Conservation (phyloP, 2,797 vertebrate genomes). For the Falco biarmicus region DNA sequence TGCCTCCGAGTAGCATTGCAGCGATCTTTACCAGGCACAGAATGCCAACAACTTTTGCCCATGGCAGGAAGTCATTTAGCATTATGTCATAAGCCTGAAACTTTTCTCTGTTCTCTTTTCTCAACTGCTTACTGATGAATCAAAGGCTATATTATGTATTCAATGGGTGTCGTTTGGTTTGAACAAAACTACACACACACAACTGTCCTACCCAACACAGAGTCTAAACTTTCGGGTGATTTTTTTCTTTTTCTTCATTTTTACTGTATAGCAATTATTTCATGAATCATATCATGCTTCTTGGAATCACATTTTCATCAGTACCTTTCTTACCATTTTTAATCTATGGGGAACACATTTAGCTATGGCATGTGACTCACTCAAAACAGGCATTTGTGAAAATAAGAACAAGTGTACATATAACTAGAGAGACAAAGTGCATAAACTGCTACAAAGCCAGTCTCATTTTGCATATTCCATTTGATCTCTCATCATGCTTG, state of each 20-base stretch:
- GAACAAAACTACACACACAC: neutral
- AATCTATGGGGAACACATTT: neutral
- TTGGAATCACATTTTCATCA: neutral
- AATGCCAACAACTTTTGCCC: neutral
- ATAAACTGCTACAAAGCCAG: neutral
- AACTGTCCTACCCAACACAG: neutral
- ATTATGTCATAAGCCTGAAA: neutral
- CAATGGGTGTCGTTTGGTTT: neutral
- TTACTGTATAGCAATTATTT: neutral
- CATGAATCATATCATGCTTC: neutral
- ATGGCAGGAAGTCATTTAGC: neutral
- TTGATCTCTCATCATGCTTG: neutral
- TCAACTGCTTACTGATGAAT: neutral
- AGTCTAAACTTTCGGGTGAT: neutral
- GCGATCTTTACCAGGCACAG: neutral
- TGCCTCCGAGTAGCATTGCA: neutral
- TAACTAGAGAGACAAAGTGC: neutral
- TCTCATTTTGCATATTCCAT: neutral
- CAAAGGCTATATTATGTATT: neutral
- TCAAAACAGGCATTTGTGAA: neutral
- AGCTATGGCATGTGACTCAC: neutral
- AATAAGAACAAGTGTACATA: neutral
- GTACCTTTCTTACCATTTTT: neutral
- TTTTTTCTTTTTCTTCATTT: no score
- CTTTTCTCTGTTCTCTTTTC: neutral